phyloP scores from a whole-genome alignment of 2,888 invertebrate genomes.

The Agrochola circellaris region DNA sequence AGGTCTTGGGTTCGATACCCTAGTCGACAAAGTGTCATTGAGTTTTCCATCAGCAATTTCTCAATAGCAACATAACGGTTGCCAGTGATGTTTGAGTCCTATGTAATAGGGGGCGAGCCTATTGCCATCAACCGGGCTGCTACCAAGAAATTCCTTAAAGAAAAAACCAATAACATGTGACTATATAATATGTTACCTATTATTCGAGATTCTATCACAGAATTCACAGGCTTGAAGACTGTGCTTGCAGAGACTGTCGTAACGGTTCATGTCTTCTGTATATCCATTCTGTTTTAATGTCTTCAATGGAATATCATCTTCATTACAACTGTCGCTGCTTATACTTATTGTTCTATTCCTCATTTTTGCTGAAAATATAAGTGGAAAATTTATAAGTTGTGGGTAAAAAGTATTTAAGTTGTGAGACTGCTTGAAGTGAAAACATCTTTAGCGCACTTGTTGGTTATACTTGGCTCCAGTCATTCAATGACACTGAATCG shows the following conservation, averaged over 20 bases:
- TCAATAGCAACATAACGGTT: background rate
- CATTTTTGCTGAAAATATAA: slow-evolving; percentile 44
- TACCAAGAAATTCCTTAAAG: too few species aligned
- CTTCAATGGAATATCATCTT: slow-evolving; percentile 51
- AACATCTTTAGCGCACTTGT: too few species aligned
- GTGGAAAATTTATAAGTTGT: background rate
- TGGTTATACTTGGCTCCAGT: too few species aligned
- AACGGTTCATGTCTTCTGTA: slow-evolving; percentile 30
- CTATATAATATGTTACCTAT: slow-evolving; percentile 43
- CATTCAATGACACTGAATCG: too few species aligned
- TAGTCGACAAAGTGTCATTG: background rate
- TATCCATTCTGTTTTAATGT: background rate
- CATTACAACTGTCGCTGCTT: slow-evolving; percentile 41
- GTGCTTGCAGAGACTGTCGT: slow-evolving; percentile 28
- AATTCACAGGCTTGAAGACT: slow-evolving; percentile 55
- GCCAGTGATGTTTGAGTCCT: too few species aligned
- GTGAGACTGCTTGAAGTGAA: too few species aligned
- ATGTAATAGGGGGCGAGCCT: too few species aligned
- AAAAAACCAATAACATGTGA: too few species aligned
- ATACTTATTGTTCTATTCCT: slow-evolving; percentile 9
- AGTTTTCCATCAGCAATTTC: background rate
- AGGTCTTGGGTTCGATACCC: background rate
- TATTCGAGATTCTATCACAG: slow-evolving; percentile 57
- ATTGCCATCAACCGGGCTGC: too few species aligned
- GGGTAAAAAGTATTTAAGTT: background rate